Evolutionary conservation across 2,797 vertebrate species (phyloP).

Genomic region (Pangasius mekongensis): DNA sequence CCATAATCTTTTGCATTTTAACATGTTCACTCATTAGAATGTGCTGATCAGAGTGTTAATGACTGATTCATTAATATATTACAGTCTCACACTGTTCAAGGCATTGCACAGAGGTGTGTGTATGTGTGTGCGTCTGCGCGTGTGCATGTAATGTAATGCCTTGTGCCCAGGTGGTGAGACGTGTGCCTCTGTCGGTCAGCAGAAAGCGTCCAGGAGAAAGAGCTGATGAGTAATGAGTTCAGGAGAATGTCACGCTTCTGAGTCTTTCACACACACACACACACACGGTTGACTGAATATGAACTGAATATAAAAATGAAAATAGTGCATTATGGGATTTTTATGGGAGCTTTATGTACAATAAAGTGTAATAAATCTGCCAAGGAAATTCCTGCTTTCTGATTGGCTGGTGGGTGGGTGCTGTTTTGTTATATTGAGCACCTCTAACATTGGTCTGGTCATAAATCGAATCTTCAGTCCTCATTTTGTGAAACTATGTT

Average conservation of each 20-base stretch:
- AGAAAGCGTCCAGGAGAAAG: constrained; percentile 3
- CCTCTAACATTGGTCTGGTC: not conserved
- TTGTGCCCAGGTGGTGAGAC: constrained; percentile 17
- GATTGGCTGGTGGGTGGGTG: not conserved
- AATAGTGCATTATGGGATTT: not conserved
- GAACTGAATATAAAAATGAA: not conserved
- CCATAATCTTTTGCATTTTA: not conserved
- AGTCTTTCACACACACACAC: not conserved
- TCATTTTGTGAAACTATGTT: not conserved
- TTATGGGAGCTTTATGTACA: not conserved
- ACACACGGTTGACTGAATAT: not conserved
- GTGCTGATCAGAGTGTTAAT: not conserved
- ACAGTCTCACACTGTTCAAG: not conserved
- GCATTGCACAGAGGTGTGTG: not conserved
- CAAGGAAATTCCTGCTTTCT: not conserved
- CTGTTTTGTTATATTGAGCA: not conserved
- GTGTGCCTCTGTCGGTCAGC: constrained; percentile 16
- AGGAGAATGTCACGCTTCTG: not conserved
- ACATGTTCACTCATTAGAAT: not conserved
- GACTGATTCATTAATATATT: not conserved
- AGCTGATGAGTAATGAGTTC: constrained; percentile 21
- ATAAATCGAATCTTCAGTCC: not conserved
- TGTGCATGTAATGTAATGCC: constrained; percentile 4
- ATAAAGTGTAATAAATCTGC: not conserved
- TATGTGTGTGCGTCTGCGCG: not conserved